These are phyloP conservation scores for Macrophya alboannulata DNA, from an alignment of 2,888 invertebrate species.

Conservation along the genomic window DNA sequence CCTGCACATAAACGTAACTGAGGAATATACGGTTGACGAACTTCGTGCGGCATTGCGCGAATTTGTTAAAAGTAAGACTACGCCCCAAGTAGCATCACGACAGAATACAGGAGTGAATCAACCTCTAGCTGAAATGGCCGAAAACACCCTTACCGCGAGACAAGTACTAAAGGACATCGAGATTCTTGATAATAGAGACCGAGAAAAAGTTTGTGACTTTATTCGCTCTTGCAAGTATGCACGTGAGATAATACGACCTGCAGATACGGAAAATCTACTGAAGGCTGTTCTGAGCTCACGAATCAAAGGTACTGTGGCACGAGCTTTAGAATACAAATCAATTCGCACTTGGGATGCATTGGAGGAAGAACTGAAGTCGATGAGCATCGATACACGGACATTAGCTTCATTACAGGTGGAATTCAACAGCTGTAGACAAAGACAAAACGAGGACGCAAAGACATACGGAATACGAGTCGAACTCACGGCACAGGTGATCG, in stretches of 20 bases:
- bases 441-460: background rate
- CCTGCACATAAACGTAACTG: background rate
- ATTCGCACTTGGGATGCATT: background rate
- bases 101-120: background rate
- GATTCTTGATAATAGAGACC: background rate
- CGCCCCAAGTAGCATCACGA: background rate
- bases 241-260: background rate
- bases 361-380: background rate
- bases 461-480: background rate
- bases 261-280: background rate
- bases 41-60: background rate
- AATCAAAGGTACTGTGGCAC: background rate
- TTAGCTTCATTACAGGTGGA: background rate
- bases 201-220: background rate
- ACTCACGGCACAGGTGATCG: constrained; percentile 1
- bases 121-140: background rate
- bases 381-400: background rate
- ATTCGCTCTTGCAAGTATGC: background rate
- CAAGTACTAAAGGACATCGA: constrained; percentile 2
- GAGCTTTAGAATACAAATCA: background rate
- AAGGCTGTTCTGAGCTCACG: background rate
- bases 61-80: background rate
- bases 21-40: background rate
- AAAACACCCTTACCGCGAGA: background rate
- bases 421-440: background rate